Evolutionary conservation across 2,113 vertebrate genomes (phyloP), one percentile per base, ranked within the genome.

Genomic region (Aphelocoma coerulescens): DNA sequence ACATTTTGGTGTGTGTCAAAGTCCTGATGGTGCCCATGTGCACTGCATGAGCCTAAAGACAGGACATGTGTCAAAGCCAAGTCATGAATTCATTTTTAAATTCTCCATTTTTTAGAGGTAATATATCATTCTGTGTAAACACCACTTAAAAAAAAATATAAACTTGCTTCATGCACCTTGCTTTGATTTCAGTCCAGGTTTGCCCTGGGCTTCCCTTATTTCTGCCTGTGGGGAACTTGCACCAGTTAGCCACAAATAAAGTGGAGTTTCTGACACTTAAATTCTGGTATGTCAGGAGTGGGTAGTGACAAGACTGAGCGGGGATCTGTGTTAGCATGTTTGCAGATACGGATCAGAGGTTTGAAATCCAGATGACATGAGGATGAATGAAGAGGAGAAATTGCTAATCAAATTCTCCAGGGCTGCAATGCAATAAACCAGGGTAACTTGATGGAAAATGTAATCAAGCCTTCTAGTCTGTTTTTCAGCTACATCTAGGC

Each of bases 301-400:
- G 67, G 41, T 43, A 85, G 52, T 12, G 37, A 72, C 67, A 76
- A 65, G 82, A 65, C 10, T 3, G n/a, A 46, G 61, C 54, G 73
- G 71, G 81, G 73, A 89, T 79, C 78, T 82, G 63, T 57, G 19
- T 82, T 92, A 95, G 84, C 69, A 76, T 75, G 61, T 78, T 69
- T 95, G 74, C 74, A 95, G 82, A 93, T 69, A 85, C 0, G 23
- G 37, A 93, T 89, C 81, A 71, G 78, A 69, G 67, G 37, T 35
- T 58, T 76, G 78, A 88, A 85, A 66, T 73, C 32, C 91, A 90
- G 63, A 85, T 79, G 88, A 83, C 63, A 16, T 1, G 67, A 86
- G 94, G 79, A 90, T 97, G 85, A 91, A 85, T 71, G 78, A 93
- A 89, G 93, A 94, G 71, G 59, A 94, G 88, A 95, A 91, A 80